Evolutionary conservation across 2,113 vertebrate species (phyloP), one percentile per base, ranked within the genome.

Genomic region (Alectura lathami): DNA sequence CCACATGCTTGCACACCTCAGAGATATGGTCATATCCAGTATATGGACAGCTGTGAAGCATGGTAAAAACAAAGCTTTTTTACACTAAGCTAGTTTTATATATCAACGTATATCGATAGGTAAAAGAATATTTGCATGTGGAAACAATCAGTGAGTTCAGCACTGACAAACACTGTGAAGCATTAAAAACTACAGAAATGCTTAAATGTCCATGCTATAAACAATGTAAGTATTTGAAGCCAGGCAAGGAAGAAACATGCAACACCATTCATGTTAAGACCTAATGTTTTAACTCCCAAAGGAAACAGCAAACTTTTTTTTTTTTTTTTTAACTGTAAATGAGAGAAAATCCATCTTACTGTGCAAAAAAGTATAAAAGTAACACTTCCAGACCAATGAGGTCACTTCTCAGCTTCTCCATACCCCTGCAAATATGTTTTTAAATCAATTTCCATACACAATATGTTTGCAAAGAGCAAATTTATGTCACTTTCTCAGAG

Each of bases 1-100:
- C 40, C 40, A 43, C 29, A 14, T 0, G 2, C 27, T 74, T 3
- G 0, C 32, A 20, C 6, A 38, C 42, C 30, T 43, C 30, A 43
- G 62, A 40, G 62, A 22, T 59, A 53, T 0, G 11, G 64, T 45
- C 22, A 2, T 47, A 20, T 78, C 66, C 78, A 17, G 4, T 60
- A 79, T 67, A 67, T n/a, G 54, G 59, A 60, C 30, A 83, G 45
- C 34, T 0, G 1, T 9, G 29, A 57, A 70, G n/a, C 8, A 47
- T 0, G 2, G 54, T 12, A 53, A 83, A 77, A 78, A 5, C 45
- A 66, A 51, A 47, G 30, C 14, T 20, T 53, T 34, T 77, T 77
- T 53, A 60, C 17, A 12, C 42, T 57, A 42, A 74, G 5, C 8
- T 45, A 23, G 1, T 81, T 94, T 69, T 57, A 47, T 56, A n/a